A percentile compares a stretch with the other conserved stretches of the same genome.
phyloP scores from a whole-genome alignment of 2,888 invertebrate species.

The Phortica magna region DNA sequence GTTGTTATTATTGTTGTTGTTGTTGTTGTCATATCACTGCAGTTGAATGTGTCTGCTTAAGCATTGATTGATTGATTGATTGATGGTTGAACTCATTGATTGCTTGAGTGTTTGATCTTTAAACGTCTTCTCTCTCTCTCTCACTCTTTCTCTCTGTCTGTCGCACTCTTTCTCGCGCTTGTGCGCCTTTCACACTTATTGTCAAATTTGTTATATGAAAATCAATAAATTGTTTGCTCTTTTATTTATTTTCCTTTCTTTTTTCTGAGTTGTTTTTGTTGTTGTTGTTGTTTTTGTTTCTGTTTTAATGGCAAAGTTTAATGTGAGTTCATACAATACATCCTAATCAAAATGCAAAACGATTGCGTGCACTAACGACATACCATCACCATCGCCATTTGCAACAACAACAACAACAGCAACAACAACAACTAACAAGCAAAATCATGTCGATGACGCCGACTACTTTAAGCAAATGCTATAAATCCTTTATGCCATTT shows the following conservation, averaged over 20 bases:
- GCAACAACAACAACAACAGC: conserved; percentile 3
- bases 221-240: background rate
- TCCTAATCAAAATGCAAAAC: conserved; percentile 59
- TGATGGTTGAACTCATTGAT: conserved; percentile 37
- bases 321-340: conserved; percentile 52
- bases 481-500: conserved; percentile 71
- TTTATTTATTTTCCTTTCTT: background rate
- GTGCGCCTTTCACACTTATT: too few relatives aligned
- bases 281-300: background rate
- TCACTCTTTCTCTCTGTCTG: too few relatives aligned
- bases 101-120: background rate
- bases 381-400: background rate
- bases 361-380: conserved; percentile 29
- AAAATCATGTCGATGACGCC: background rate
- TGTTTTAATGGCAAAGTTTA: conserved; percentile 17
- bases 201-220: too few relatives aligned
- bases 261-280: conserved; percentile 18
- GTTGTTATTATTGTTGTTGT: conserved; percentile 45
- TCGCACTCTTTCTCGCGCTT: too few relatives aligned
- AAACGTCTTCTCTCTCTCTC: background rate
- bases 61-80: conserved; percentile 49
- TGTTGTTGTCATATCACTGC: conserved; percentile 44
- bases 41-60: conserved; percentile 33
- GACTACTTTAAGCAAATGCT: conserved; percentile 47
- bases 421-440: background rate